Base-by-base conservation (phyloP, 1,140 invertebrate genomes). In the Sitophilus oryzae region DNA sequence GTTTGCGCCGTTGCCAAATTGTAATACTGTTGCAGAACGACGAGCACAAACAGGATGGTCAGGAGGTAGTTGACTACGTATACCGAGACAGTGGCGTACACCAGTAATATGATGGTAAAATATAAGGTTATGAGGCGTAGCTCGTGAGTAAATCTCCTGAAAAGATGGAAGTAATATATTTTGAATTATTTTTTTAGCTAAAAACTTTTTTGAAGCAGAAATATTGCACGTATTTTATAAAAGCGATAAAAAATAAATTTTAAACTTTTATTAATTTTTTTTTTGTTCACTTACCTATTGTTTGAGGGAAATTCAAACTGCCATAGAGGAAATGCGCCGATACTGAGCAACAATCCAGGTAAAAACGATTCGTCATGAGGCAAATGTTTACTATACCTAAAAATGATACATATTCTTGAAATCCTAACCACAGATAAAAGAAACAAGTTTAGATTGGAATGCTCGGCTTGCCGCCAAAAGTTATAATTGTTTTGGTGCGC, bases 61-160 rank as follows among this genome's bases (percentile, higher is more conserved):
- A 83, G 67, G 15, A 77, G 69, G 66, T 76, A 80, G 60, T 77
- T 81, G 2, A 82, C 68, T 11, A 79, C 63, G 56, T 75, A 77
- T 6, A 82, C 60, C 0, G 77, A 74, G n/a, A 76, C 70, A 23
- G 80, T 75, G 9, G 77, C 76, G 51, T 80, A 74, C 2, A 78
- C 67, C 37, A 82, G 61, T 22, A 74, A 71, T 21, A 75, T 62
- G 6, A 78, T 67, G 11, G 76, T 76, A 23, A 77, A 66, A 1
- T 73, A 50, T 52, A 78, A 77, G 1, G 81, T 57, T 11, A 79
- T n/a, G 2, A 74, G 58, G 4, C 74, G 65, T 1, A 82, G 50
- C 21, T 70, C 30, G 42, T 71, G 71, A 64, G 78, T 78, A 50
- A 73, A 70, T 59, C 63, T 73, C 55, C 79, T 81, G 75, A 58